Base-by-base conservation (phyloP, 1,140 invertebrate species). In the Hypothenemus hampei region DNA sequence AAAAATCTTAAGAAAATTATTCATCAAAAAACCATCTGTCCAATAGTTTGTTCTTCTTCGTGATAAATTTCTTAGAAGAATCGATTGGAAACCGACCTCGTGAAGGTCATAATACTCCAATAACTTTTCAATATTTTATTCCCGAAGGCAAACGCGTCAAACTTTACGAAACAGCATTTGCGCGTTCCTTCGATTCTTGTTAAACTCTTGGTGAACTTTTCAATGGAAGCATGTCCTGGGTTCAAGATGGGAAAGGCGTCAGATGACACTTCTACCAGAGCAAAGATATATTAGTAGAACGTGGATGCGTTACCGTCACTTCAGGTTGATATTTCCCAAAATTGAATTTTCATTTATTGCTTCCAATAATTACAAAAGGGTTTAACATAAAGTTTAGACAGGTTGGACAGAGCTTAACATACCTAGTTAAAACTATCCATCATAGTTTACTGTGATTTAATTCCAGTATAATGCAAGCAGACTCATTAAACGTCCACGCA, bases 201-300 rank as follows among this genome's bases (percentile, higher is more conserved):
- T 54, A 54, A 54, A 54, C 31, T 54, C 43, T 46, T 24, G 29
- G 31, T 20, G 26, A 54, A 33, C 46, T 54, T 46, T 53, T 24
- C 37, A 44, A 10, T 13, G 39, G 43, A 41, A 46, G 51, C 51
- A 54, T 46, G 41, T 21, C 19, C 31, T 16, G 51, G 26, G 51
- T 54, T 15, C 46, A 41, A 46, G 51, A 54, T 54, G 51, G 51
- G 51, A 54, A 51, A 54, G 29, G n/a, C 46, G 51, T 45, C 51
- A 54, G 21, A 54, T 54, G 51, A 54, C 51, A 54, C 43, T 54
- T 24, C 37, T 22, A 54, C 31, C 26, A 36, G 33, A 44, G 24
- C 37, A 8, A 16, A 43, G 40, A 54, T 54, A 54, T 46, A 54
- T 53, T 31, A 21, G 19, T 20, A 31, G 24, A 15, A 54, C 51